Base-by-base conservation (phyloP, 1,140 invertebrate genomes). In the Solenopsis fugax region DNA sequence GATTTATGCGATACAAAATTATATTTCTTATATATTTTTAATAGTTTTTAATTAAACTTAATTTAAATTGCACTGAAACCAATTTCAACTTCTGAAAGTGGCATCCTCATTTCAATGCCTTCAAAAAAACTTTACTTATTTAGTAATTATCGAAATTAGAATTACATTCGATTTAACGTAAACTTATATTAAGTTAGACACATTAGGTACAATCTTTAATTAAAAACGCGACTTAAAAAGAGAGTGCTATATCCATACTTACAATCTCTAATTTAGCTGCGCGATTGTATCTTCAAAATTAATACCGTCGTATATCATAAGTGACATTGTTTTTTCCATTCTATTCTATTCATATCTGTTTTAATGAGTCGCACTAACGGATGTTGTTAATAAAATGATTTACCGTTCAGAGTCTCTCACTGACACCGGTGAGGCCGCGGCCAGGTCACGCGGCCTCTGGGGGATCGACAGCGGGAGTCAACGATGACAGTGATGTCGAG, bases 401-500 rank as follows among this genome's bases (percentile, higher is more conserved):
- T 56, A 73, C 76, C 37, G 86, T 91, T n/a, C 87, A 96, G 95
- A 96, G 95, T 62, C 89, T 96, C 86, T 96, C 96, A 92, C 90
- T 96, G 92, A 95, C 95, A 64, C 94, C 93, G 87, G 92, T 93
- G 73, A 93, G 93, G 87, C 92, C 94, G 90, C 93, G 92, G 72
- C 67, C 89, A 88, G 85, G 89, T 87, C 88, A 92, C 91, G 80
- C 93, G 91, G 81, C 89, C 87, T 80, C 85, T 67, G 81, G 86
- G 69, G 80, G 91, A 88, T 86, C 93, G 45, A 93, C 90, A 91
- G 69, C 89, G 86, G 67, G 95, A 93, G 64, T 94, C 95, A 24
- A 93, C 92, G 89, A 97, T 96, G 96, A 97, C 91, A 97, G 97
- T 96, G 97, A 98, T 95, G 93, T 95, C 89, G 97, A 97, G 86